phyloP scores from a whole-genome alignment of 2,888 invertebrate genomes.

The Drosophila sordidula region DNA sequence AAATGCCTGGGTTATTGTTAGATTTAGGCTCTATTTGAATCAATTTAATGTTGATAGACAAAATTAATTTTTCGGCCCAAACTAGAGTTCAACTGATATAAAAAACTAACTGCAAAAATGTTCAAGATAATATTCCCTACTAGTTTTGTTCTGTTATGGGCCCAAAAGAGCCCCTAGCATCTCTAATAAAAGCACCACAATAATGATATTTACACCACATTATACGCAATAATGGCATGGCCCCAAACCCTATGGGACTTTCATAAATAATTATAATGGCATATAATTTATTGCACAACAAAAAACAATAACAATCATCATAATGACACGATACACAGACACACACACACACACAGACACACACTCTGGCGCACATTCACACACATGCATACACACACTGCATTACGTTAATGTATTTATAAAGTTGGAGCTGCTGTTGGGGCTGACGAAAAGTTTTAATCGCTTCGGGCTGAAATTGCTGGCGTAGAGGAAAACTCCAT shows the following conservation, averaged over 20 bases:
- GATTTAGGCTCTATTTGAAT: too few relatives aligned
- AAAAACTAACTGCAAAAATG: neutral
- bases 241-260: slow-evolving; percentile 39
- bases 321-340: slow-evolving; percentile 40
- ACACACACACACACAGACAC: slow-evolving; percentile 22
- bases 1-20: too few relatives aligned
- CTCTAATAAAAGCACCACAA: slow-evolving; percentile 33
- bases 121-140: neutral
- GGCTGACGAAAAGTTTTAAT: slow-evolving; percentile 69
- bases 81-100: neutral
- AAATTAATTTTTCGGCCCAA: neutral
- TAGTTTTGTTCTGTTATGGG: neutral
- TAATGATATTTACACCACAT: slow-evolving; percentile 34
- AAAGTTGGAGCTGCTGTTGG: slow-evolving; percentile 54
- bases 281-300: slow-evolving; percentile 70
- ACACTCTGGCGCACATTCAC: slow-evolving; percentile 5
- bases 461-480: slow-evolving; percentile 38
- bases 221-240: slow-evolving; percentile 32
- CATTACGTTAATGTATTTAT: slow-evolving; percentile 61
- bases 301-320: slow-evolving; percentile 61
- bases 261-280: slow-evolving; percentile 70
- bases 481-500: slow-evolving; percentile 28
- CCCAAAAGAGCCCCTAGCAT: slow-evolving; percentile 16
- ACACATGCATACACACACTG: slow-evolving; percentile 9
- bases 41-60: too few relatives aligned